phyloP scores from a whole-genome alignment of 2,113 vertebrate species.

The Octodon degus region DNA sequence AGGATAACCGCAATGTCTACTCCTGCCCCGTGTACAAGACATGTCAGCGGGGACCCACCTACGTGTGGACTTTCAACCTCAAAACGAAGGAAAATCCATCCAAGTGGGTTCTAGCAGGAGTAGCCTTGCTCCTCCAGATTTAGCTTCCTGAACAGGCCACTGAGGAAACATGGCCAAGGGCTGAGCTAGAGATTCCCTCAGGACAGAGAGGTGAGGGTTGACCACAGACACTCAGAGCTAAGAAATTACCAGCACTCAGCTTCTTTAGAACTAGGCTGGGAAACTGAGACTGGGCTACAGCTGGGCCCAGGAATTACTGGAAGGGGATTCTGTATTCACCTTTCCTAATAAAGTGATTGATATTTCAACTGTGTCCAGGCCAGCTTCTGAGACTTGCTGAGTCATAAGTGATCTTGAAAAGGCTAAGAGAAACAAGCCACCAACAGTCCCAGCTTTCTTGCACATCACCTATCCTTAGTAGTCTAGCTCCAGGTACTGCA shows the following conservation, averaged over 20 bases:
- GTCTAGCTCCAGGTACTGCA: neutral
- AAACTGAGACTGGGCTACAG: neutral
- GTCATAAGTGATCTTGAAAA: neutral
- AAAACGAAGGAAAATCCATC: constrained; percentile 94
- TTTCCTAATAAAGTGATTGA: constrained; percentile 78
- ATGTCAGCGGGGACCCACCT: constrained; percentile 93
- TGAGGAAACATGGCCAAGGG: neutral
- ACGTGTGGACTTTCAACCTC: constrained; percentile 96
- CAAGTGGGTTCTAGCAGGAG: constrained; percentile 96
- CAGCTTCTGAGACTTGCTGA: neutral
- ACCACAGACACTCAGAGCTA: neutral
- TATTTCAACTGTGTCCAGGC: constrained; percentile 1
- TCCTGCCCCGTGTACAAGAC: constrained; percentile 96
- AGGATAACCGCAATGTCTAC: constrained; percentile 89
- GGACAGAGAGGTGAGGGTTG: neutral
- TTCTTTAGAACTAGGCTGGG: constrained; percentile 3
- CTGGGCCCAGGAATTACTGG: neutral
- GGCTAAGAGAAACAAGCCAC: neutral
- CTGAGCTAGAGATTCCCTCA: rapidly evolving
- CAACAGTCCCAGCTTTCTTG: neutral
- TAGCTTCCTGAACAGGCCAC: constrained; percentile 74
- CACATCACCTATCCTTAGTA: rapidly evolving
- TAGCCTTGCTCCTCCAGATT: constrained; percentile 93
- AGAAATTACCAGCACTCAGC: neutral
- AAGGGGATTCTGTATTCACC: neutral